Percentiles rank a stretch among this genome's conserved stretches.
These are phyloP conservation scores for Callorhinus ursinus DNA, from an alignment of 2,113 vertebrate genomes.

Conservation along the genomic window DNA sequence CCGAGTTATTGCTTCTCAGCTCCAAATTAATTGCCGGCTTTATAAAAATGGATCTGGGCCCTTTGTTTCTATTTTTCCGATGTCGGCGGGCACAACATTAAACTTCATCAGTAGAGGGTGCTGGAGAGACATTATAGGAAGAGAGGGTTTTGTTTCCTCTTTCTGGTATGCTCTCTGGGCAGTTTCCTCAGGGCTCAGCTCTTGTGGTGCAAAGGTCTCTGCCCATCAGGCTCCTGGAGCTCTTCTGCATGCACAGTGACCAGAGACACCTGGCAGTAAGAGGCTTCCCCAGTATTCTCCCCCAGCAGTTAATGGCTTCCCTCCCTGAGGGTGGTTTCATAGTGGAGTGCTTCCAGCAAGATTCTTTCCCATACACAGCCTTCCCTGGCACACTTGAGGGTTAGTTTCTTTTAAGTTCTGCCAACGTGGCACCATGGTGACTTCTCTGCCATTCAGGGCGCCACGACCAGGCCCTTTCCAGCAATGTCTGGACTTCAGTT, in stretches of 20 bases:
- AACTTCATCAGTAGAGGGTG: background rate
- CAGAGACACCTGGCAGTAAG: background rate
- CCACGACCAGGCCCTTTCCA: background rate
- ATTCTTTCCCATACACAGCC: background rate
- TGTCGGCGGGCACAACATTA: background rate
- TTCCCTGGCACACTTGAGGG: background rate
- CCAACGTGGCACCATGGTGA: accelerated
- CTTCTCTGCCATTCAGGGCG: background rate
- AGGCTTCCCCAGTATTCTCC: background rate
- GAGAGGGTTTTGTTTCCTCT: background rate
- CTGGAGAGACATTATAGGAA: background rate
- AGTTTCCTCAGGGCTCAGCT: background rate
- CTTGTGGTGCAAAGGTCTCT: background rate
- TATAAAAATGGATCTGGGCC: background rate
- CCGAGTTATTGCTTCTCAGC: background rate
- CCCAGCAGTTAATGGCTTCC: background rate
- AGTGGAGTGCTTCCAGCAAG: background rate
- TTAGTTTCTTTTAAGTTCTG: background rate
- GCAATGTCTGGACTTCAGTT: background rate
- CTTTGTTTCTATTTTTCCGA: background rate
- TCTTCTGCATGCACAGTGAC: background rate
- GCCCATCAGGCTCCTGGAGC: background rate
- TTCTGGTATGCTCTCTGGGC: background rate
- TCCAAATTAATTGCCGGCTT: background rate
- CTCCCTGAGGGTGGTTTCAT: background rate